Percentiles rank a stretch among this genome's conserved stretches.
These are phyloP conservation scores for Charina bottae DNA, from an alignment of 2,113 vertebrate genomes.

Conservation along the genomic window DNA sequence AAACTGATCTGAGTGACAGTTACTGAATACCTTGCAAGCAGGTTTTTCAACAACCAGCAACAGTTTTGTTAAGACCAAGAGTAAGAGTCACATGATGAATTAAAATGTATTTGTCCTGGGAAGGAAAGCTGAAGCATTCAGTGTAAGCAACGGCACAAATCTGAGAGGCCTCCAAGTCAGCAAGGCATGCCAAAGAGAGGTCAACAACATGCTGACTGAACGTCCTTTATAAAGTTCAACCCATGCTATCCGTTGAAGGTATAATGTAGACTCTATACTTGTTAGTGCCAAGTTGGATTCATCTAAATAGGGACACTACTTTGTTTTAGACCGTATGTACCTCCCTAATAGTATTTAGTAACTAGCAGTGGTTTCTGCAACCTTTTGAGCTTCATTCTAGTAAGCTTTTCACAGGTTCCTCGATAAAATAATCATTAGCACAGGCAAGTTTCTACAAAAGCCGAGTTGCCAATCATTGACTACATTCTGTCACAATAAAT, in stretches of 20 bases:
- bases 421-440: not conserved
- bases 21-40: not conserved
- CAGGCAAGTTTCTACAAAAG: not conserved
- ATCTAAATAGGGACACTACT: not conserved
- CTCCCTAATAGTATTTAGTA: not conserved
- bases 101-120: not conserved
- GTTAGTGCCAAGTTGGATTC: not conserved
- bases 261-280: not conserved
- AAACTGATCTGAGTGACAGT: not conserved
- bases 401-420: not conserved
- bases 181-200: not conserved
- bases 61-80: not conserved
- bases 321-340: not conserved
- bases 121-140: not conserved
- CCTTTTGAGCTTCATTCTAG: not conserved
- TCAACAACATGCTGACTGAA: conserved; percentile 11
- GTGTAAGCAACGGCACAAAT: not conserved
- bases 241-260: not conserved
- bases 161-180: not conserved
- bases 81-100: not conserved
- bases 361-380: not conserved
- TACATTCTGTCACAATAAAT: not conserved
- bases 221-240: conserved; percentile 11
- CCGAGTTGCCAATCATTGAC: not conserved
- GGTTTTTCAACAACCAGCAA: not conserved